Evolutionary conservation across 2,888 invertebrate species (phyloP).

Genomic region (Agrenia bidenticulata): DNA sequence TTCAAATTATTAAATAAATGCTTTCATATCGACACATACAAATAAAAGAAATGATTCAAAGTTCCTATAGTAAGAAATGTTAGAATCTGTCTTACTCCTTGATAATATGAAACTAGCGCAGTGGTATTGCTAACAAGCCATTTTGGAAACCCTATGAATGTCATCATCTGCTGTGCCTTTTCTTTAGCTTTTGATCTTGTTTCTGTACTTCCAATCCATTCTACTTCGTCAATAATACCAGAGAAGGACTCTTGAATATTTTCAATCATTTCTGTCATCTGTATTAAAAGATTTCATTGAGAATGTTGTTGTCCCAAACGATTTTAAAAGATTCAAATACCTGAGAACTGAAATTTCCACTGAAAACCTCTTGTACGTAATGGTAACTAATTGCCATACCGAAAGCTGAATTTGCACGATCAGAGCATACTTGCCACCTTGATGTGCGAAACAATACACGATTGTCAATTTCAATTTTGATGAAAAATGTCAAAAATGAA

Average conservation of each 20-base stretch:
- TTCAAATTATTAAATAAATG: too few species aligned
- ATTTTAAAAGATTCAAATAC: constrained; percentile 22
- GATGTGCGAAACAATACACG: not conserved
- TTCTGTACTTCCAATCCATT: constrained; percentile 83
- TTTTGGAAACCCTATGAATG: constrained; percentile 89
- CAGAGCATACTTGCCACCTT: constrained; percentile 49
- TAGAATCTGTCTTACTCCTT: constrained; percentile 63
- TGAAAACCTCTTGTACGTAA: constrained; percentile 49
- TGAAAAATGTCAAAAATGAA: constrained; percentile 9
- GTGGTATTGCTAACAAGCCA: constrained; percentile 70
- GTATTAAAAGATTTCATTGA: too few species aligned
- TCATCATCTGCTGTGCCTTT: constrained; percentile 78
- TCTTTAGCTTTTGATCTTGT: constrained; percentile 72
- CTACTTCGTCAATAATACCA: constrained; percentile 71
- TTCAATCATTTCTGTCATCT: constrained; percentile 73
- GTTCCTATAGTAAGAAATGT: too few species aligned
- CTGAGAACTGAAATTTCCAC: constrained; percentile 43
- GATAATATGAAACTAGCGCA: constrained; percentile 77
- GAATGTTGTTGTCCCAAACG: not conserved
- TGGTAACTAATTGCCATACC: constrained; percentile 50
- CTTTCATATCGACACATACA: too few species aligned
- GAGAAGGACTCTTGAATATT: constrained; percentile 80
- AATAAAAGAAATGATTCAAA: constrained; percentile 1
- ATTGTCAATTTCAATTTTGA: not conserved
- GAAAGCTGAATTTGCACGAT: constrained; percentile 45